Evolutionary conservation across 2,797 vertebrate species (phyloP), one percentile per base, ranked within the genome.

Genomic region (Mastacembelus armatus): DNA sequence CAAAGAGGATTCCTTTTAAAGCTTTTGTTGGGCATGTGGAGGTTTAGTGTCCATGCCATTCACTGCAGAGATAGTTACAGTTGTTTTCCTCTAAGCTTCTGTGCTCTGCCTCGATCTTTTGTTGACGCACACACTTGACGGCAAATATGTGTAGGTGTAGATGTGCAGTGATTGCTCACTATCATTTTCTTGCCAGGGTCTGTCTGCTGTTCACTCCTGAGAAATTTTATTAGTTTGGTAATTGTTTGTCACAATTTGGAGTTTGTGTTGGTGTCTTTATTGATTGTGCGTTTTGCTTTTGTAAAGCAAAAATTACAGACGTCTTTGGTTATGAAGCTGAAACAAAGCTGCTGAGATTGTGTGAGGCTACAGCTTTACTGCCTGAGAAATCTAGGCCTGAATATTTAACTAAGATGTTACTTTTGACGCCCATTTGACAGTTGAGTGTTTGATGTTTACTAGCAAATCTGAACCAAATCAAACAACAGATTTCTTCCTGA

Each of bases 81-180:
- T 52, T 80, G 40, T 80, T 76, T 82, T 75, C 58, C 50, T 71
- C 49, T 11, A 29, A 60, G 54, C 66, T 10, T 56, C 38, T 59
- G 21, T 38, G 12, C 50, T 80, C 43, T 47, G 32, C 43, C 51
- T 70, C 43, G 1, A 32, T 77, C 71, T 63, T 78, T 81, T 79
- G 62, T 73, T 71, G 66, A 64, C 55, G 2, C 52, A 62, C 2
- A 16, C 32, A 15, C 19, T 65, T 60, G 56, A 63, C 11, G 36
- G 60, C 48, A 54, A 75, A 78, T 65, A 35, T 21, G 48, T 73
- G 38, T 59, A 32, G 47, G 29, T 61, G 47, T 36, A 14, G 49
- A 72, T 68, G 57, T 26, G 33, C 21, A 19, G 48, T 62, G 88
- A 78, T 77, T 81, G 73, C 55, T 63, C n/a, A 1, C 50, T 16